Base-by-base conservation (phyloP, 2,888 invertebrate genomes). In the Agelastica alni region DNA sequence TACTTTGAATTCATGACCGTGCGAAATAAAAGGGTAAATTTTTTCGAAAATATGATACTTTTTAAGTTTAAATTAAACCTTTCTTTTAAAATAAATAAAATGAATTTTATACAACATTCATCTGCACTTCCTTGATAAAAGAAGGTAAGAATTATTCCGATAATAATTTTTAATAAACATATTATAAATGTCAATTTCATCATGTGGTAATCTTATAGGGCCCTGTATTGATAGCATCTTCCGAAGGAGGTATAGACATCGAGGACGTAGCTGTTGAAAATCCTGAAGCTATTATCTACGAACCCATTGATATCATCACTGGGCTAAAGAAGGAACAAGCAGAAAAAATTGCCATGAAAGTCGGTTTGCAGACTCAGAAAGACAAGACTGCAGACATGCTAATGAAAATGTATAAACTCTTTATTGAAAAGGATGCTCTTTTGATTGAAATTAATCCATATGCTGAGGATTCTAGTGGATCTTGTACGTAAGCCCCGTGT, bases 221-320 rank as follows among this genome's bases (percentile, higher is more conserved):
- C 57, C 96, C 96, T 18, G 96, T 96, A 5, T 85, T 97, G 65
- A 94, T 97, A 70, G 96, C 95, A 9, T 96, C 96, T 1, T 89
- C 93, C 10, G 94, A 96, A 79, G 96, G 96, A 62, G 96, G 96
- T 70, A 91, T 97, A 31, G 95, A 94, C 74, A 97, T 97, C 72
- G 96, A 97, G 77, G 96, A 96, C 73, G 96, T 97, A 7, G 96
- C 96, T 39, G 89, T 88, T 0, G 89, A 92, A 66, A 92, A 88
- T 77, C 96, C 96, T 0, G 86, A 87, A n/a, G 95, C 95, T 18
- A 96, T 97, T 70, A 81, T 91, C 48, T 96, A 94, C 67, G 91
- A 93, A 70, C 94, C 95, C 26, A 87, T 96, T 60, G 91, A 96
- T 74, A 89, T 94, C 51, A 78, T 80, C 0, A 79, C 81, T 66